These are phyloP conservation scores for Odontocerum albicorne DNA, from an alignment of 2,888 invertebrate genomes.

Conservation along the genomic window DNA sequence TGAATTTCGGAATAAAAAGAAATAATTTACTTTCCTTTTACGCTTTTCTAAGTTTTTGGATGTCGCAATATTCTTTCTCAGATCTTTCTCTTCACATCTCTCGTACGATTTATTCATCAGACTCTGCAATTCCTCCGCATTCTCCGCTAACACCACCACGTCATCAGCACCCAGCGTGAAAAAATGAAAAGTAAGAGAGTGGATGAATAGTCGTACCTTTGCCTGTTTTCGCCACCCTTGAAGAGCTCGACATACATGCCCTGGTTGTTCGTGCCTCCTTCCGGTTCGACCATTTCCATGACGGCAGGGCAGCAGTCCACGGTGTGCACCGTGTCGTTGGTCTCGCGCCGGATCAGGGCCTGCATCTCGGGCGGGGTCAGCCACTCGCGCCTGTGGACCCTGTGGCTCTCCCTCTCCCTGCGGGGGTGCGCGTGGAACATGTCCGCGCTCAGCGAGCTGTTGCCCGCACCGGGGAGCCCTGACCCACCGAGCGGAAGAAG, in stretches of 20 bases:
- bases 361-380: conserved; percentile 67
- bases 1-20: too few species aligned
- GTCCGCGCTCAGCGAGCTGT: conserved; percentile 53
- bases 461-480: conserved; percentile 41
- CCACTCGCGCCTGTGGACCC: conserved; percentile 44
- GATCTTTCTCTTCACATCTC: too few species aligned
- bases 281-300: conserved; percentile 74
- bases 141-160: too few species aligned
- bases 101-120: too few species aligned
- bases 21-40: too few species aligned
- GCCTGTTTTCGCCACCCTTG: conserved; percentile 68
- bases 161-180: too few species aligned
- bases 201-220: conserved; percentile 48
- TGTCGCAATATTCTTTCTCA: too few species aligned
- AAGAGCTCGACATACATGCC: conserved; percentile 74
- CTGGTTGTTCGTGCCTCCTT: conserved; percentile 73
- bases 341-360: conserved; percentile 59
- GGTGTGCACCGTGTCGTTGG: conserved; percentile 49
- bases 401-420: conserved; percentile 36
- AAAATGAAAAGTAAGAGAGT: too few species aligned
- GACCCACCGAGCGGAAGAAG: conserved; percentile 23
- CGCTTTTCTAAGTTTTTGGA: too few species aligned
- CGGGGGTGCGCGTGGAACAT: neutral
- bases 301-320: conserved; percentile 83
- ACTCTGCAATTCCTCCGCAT: too few species aligned